These are phyloP conservation scores for Meloidogyne exigua DNA, from an alignment of 1,140 invertebrate species.

Conservation along the genomic window DNA sequence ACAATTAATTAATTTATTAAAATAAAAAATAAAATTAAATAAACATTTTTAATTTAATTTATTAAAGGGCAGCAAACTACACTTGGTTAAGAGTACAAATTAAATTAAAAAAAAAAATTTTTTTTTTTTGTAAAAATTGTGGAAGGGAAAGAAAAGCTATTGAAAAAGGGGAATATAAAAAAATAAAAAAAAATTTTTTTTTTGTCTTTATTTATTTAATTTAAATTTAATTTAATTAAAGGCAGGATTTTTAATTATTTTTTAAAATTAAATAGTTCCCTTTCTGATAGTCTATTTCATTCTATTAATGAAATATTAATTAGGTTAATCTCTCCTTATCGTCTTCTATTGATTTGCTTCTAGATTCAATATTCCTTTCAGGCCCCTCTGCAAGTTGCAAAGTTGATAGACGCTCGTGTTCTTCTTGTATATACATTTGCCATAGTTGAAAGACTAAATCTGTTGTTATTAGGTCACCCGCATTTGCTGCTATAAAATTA, in stretches of 20 bases:
- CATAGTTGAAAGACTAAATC: slow-evolving; percentile 58
- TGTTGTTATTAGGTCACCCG: slow-evolving; percentile 60
- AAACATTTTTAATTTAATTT: no score
- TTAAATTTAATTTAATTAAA: neutral
- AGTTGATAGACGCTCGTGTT: slow-evolving; percentile 30
- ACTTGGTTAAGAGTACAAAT: no score
- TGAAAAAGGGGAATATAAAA: neutral
- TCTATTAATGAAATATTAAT: neutral
- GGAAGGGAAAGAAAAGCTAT: no score
- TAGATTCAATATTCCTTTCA: neutral
- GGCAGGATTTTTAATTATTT: no score
- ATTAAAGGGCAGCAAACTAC: no score
- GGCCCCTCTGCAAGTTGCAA: slow-evolving; percentile 28
- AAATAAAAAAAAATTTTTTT: neutral
- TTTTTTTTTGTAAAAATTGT: no score
- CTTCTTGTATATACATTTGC: slow-evolving; percentile 49
- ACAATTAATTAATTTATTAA: no score
- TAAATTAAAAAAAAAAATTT: no score
- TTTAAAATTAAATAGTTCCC: no score
- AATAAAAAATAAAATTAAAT: no score
- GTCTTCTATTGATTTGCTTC: neutral
- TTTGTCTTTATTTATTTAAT: no score
- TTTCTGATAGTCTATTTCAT: neutral
- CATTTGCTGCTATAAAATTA: slow-evolving; percentile 46
- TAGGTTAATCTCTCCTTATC: slow-evolving; percentile 19